Base-by-base conservation (phyloP, 2,797 vertebrate genomes). In the Acridotheres tristis region DNA sequence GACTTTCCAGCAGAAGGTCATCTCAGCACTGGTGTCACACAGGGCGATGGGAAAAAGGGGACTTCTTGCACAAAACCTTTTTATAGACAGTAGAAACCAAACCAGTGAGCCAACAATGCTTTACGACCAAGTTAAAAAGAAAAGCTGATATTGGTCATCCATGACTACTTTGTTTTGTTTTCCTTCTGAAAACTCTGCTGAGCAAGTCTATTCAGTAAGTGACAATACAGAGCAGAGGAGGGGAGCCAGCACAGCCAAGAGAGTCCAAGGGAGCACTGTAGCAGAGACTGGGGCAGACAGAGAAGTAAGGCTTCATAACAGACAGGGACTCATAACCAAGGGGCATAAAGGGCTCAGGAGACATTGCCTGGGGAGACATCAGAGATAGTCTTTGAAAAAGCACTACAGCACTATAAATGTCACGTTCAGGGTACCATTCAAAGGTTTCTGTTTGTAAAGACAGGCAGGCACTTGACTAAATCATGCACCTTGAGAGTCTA, bases 41-140 rank as follows among this genome's bases (percentile, higher is more conserved):
- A 62, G 67, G 67, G 79, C 11, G 3, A 69, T 93, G 89, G 89
- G 92, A 93, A 96, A 96, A 94, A 73, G 10, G 40, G 30, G 79
- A 94, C 72, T 92, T 77, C 73, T 81, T 43, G 53, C 89, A 95
- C 55, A 90, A 89, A 96, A 78, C 40, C 73, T 74, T 93, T 94
- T 94, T 94, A 91, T 94, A 93, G 91, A 86, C 55, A 71, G 75
- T 12, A 92, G 73, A 90, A 91, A 79, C 42, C 50, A 89, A 93
- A 81, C 20, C 55, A 92, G 40, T 0, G 6, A 89, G 89, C 62
- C 92, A 90, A 89, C 48, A 73, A 8, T 0, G 27, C 67, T 82
- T 80, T 59, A 90, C 0, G 0, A 82, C 57, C 26, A 59, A 94
- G 63, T 69, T 85, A 93, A 92, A 95, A 93, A 82, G 63, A 87